A percentile compares a stretch with the other conserved stretches of the same genome.
These are phyloP conservation scores for Petrocephalus sullivani DNA, from an alignment of 2,797 vertebrate species.

Conservation along the genomic window DNA sequence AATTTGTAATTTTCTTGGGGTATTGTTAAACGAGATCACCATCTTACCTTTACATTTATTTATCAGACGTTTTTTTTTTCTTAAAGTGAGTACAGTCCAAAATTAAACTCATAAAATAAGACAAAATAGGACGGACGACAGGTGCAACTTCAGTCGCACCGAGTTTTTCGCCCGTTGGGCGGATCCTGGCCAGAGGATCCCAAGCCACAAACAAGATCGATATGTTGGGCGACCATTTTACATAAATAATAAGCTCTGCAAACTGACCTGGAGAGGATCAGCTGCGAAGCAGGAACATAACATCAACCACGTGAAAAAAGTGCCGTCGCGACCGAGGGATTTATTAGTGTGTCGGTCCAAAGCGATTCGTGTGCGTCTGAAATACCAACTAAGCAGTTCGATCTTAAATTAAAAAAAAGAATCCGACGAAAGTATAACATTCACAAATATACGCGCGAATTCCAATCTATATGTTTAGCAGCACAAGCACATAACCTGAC, in stretches of 20 bases:
- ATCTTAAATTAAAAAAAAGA: background rate
- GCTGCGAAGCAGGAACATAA: background rate
- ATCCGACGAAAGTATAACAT: background rate
- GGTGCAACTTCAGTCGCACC: background rate
- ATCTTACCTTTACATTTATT: background rate
- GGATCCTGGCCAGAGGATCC: background rate
- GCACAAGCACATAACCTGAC: background rate
- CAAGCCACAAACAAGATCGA: background rate
- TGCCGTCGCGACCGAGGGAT: background rate
- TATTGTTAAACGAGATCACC: background rate
- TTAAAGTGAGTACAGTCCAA: background rate
- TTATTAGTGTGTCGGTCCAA: background rate
- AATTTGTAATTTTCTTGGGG: background rate
- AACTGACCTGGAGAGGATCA: background rate
- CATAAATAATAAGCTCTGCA: constrained; percentile 6
- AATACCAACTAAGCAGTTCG: background rate
- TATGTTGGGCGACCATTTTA: background rate
- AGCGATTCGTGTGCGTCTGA: background rate
- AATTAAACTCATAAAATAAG: background rate
- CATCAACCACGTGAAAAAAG: background rate
- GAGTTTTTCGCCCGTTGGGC: background rate
- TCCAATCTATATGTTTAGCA: background rate
- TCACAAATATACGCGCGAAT: background rate
- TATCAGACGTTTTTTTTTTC: background rate
- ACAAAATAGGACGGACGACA: background rate